A percentile compares a stretch with the other conserved stretches of the same genome.
Evolutionary conservation across 2,113 vertebrate species (phyloP).

Genomic region (Cottus gobio): DNA sequence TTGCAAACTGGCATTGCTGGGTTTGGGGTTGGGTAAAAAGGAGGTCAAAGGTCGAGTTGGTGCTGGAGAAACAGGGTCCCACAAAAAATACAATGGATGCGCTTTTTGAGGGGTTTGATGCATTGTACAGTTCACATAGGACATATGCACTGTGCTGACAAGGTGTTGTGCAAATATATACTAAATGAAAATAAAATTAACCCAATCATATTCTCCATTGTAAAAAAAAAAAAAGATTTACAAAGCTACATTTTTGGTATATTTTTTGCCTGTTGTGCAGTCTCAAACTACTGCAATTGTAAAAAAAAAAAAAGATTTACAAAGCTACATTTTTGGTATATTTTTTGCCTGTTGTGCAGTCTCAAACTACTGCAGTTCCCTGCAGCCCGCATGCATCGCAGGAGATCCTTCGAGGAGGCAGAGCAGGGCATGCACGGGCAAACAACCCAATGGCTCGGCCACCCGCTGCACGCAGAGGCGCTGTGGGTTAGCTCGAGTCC

Average conservation of each 20-base stretch:
- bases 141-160: neutral
- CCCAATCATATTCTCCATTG: neutral
- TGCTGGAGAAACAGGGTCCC: neutral
- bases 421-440: slow-evolving; percentile 51
- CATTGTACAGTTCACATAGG: neutral
- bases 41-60: slow-evolving; percentile 13
- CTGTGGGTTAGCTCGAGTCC: slow-evolving; percentile 19
- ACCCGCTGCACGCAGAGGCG: slow-evolving; percentile 25
- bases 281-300: neutral
- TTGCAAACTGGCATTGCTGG: slow-evolving; percentile 8
- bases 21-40: neutral
- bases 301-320: too few species aligned
- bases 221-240: too few species aligned
- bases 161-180: neutral
- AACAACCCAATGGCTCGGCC: slow-evolving; percentile 23
- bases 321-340: too few species aligned
- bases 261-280: neutral
- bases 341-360: neutral
- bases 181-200: too few species aligned
- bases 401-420: slow-evolving; percentile 1
- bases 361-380: neutral
- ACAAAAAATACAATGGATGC: neutral
- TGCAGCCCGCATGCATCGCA: neutral
- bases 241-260: too few species aligned
- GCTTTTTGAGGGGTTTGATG: neutral